These are phyloP conservation scores for Palythoa grandis DNA, from an alignment of 92 coral and sea anemone species.

Conservation along the genomic window DNA sequence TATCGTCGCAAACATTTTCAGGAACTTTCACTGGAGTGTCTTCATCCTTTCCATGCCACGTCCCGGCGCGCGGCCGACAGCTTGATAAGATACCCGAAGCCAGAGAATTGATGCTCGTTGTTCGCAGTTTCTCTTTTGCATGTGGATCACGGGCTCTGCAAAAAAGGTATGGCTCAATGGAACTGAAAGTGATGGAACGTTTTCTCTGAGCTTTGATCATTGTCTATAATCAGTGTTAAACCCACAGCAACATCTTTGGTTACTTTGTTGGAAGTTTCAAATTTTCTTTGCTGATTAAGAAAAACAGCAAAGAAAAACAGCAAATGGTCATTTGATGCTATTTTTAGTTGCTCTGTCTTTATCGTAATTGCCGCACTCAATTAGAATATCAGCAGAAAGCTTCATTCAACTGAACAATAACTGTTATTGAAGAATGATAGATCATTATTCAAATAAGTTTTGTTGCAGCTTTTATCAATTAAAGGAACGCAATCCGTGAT, in stretches of 20 bases:
- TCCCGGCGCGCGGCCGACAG: constrained; percentile 75
- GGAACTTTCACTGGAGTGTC: constrained; percentile 7
- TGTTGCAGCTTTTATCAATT: not conserved
- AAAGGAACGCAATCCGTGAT: not conserved
- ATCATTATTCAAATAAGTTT: constrained; percentile 2
- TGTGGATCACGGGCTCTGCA: constrained; percentile 42
- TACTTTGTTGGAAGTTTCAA: not conserved
- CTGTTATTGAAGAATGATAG: not conserved
- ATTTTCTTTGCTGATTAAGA: not conserved
- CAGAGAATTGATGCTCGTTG: constrained; percentile 82
- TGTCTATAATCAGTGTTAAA: not conserved
- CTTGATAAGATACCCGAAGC: constrained; percentile 85
- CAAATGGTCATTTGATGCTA: not conserved
- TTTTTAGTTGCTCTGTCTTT: not conserved
- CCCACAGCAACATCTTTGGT: not conserved
- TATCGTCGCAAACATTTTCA: constrained; percentile 30
- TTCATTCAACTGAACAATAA: not conserved
- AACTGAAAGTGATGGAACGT: constrained; percentile 76
- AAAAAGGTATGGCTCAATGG: constrained; percentile 68
- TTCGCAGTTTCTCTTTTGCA: constrained; percentile 60
- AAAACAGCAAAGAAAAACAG: not conserved
- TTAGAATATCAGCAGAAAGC: not conserved
- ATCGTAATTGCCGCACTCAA: constrained; percentile 8
- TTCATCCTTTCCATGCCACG: constrained; percentile 92
- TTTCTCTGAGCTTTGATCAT: constrained; percentile 57